Evolutionary conservation across 2,888 invertebrate species (phyloP), one percentile per base, ranked within the genome.

Genomic region (Sphaerophoria rueppellii): DNA sequence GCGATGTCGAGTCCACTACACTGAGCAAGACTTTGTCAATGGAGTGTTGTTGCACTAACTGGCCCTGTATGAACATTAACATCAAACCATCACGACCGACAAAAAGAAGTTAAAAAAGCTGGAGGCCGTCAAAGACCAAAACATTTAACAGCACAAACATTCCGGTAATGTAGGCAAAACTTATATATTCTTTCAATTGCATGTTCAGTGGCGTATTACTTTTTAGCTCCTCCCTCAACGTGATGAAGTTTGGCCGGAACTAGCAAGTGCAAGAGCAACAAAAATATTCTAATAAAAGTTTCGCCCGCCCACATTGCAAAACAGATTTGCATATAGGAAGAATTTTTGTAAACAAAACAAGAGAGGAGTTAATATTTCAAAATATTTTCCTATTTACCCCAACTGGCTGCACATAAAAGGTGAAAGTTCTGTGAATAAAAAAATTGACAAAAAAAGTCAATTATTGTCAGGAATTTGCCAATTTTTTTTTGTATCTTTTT

Each of bases 161-260:
- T 11, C 35, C 16, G 43, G 11, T 46, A 46, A 54, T 43, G 14
- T 37, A 37, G 32, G 57, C 43, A 50, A 69, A 77, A 69, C 63
- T 73, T 77, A 72, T 82, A 72, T 75, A 73, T 72, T 77, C 73
- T 82, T 82, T 82, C 78, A 78, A 78, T 82, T 82, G 74, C 78
- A 78, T 78, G 82, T 78, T 82, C 55, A 74, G 74, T 54, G 58
- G 78, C 16, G 78, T 58, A 63, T 82, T 78, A 70, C 75, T 71
- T 61, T 60, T 43, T 55, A 61, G 46, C 55, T 40, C 58, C 24
- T 24, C 24, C 24, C 52, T 14, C 32, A 52, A 24, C 43, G 40
- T 34, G 37, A 63, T 63, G 32, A 72, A 74, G 73, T 79, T 79
- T 37, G 14, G 14, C 43, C 12, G 12, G 63, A 37, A 58, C 40